Conservation (phyloP, 92 coral and sea anemone genomes). For the Bergia puertoricense region DNA sequence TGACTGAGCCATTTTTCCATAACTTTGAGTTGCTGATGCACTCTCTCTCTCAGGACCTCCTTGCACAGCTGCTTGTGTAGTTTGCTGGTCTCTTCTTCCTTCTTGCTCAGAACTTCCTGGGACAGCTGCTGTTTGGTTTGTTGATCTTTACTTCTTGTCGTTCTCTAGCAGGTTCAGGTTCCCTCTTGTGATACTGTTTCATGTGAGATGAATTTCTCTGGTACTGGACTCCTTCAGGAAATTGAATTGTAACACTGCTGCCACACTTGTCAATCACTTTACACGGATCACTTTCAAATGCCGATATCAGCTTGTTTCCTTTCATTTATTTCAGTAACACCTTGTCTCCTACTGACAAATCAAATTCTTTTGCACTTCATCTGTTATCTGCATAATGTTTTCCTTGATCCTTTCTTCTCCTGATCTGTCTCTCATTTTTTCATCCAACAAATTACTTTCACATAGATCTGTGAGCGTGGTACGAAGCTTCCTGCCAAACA, state of each 20-base stretch:
- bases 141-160: too few relatives aligned
- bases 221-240: background rate
- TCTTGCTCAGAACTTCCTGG: too few relatives aligned
- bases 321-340: conserved; percentile 46
- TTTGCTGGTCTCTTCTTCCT: too few relatives aligned
- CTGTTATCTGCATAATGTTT: conserved; percentile 35
- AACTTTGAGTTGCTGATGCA: too few relatives aligned
- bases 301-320: conserved; percentile 57
- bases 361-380: conserved; percentile 35
- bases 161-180: too few relatives aligned
- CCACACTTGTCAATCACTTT: conserved; percentile 47
- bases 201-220: conserved; percentile 31
- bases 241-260: conserved; percentile 1
- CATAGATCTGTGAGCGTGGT: conserved; percentile 33
- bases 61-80: too few relatives aligned
- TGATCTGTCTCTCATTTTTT: too few relatives aligned
- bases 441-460: conserved; percentile 19
- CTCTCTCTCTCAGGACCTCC: too few relatives aligned
- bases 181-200: background rate
- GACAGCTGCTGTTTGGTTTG: too few relatives aligned
- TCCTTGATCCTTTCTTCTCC: conserved; percentile 12
- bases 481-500: conserved; percentile 41
- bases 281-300: conserved; percentile 49
- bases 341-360: conserved; percentile 43
- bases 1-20: too few relatives aligned